Base-by-base conservation (phyloP, 2,797 vertebrate genomes). In the Leucoraja ocellata region DNA sequence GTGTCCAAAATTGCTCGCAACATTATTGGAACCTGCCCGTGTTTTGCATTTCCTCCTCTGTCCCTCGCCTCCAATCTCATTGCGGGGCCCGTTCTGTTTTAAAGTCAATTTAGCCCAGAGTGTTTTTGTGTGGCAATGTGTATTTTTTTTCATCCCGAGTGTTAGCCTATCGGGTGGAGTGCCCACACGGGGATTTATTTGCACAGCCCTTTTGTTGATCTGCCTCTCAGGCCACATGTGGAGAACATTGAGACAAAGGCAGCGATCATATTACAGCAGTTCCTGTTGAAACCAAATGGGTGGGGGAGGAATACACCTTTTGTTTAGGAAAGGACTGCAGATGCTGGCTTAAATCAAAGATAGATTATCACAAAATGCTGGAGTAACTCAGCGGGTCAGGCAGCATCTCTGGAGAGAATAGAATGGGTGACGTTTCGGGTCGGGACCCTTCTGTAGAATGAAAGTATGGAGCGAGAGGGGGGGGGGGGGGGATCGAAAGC, bases 181-280 rank as follows among this genome's bases (percentile, higher is more conserved):
- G 36, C 23, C 65, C 46, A 76, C 71, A 28, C 28, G 23, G 36
- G 39, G 46, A 46, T 73, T 92, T 92, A n/a, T 76, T 73, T 92
- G 23, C 23, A 16, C 90, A 92, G 54, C 39, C 4, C 39, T 92
- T 92, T 92, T 46, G 90, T 92, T 91, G 11, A 71, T 92, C 39
- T 92, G 71, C 54, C 32, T 92, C 76, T 46, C 90, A 46, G 39
- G 25, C 13, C 39, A 71, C 71, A 73, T 36, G 21, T 92, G 90
- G 90, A 18, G 39, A 92, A 54, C 54, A 1, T 76, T 2, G 71
- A 76, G 36, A 58, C 54, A 46, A 68, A 54, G 39, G 39, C 68
- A 46, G 7, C 18, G 74, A 7, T 92, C 25, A 92, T 16, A 5
- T 28, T 74, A 91, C 39, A 25, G 46, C 23, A 74, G 71, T 54